Evolutionary conservation across 2,113 vertebrate genomes (phyloP), one percentile per base, ranked within the genome.

Genomic region (Thinocorus orbignyianus): DNA sequence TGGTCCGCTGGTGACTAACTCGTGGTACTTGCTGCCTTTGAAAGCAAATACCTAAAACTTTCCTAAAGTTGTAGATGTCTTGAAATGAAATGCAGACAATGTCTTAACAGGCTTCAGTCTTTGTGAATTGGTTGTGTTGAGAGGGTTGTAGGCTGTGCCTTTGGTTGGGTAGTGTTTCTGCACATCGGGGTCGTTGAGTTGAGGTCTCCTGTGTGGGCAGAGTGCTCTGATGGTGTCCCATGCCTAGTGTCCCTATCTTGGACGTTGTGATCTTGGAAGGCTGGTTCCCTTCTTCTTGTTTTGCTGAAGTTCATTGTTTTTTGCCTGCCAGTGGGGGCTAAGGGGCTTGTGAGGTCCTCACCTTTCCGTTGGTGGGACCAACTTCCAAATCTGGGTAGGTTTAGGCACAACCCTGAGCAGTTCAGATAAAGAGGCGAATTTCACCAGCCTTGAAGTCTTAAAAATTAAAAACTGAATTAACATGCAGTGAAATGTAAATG

Each of bases 401-500:
- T 86, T 58, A 71, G 51, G 64, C 51, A 25, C 18, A 42, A 8
- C 31, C 37, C 69, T 30, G 51, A 77, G 58, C 71, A 42, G 19
- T 55, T 91, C 46, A 26, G 10, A 54, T 39, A 17, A 39, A 64
- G 49, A 55, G 22, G 31, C 15, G 70, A 26, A 62, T 82, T 79
- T 89, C 49, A 54, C 28, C 31, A 55, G 49, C 78, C 69, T 62
- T 55, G 41, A 88, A 93, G 33, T 31, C 39, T 54, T 90, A 62
- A 83, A 92, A 94, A 86, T 93, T 88, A 58, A 86, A 77, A 96
- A 24, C 80, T 92, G 72, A 95, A 90, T 92, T 86, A 94, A 92
- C 83, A 88, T 55, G 88, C 82, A 80, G 79, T 55, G 90, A 86
- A 90, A 96, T 95, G 82, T 95, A 97, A 95, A 97, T 87, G 77